phyloP scores from a whole-genome alignment of 2,797 vertebrate species.

The Sebastes minor region DNA sequence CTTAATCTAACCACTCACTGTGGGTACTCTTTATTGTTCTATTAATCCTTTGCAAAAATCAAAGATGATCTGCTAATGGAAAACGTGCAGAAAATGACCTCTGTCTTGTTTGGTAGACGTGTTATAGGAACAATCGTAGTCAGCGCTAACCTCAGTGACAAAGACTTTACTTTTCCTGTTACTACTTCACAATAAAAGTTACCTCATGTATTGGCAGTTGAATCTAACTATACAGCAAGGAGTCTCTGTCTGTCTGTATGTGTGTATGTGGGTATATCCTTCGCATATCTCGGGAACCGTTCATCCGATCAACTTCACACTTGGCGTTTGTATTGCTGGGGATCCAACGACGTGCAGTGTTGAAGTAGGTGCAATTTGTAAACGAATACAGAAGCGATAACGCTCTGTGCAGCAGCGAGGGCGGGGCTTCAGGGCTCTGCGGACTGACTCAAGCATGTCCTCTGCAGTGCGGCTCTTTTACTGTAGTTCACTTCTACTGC shows the following conservation, averaged over 20 bases:
- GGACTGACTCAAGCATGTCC: too few species aligned
- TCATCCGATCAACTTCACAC: too few species aligned
- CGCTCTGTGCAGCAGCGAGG: neutral
- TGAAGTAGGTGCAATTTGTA: too few species aligned
- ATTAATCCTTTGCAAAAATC: neutral
- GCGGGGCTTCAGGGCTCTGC: neutral
- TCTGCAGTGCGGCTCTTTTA: too few species aligned
- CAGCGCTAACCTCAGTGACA: neutral
- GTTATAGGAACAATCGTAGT: neutral
- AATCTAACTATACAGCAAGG: too few species aligned
- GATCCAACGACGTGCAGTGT: neutral
- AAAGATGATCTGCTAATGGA: neutral
- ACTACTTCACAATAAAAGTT: slow-evolving; percentile 2
- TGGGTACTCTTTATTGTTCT: neutral
- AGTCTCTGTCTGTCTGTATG: too few species aligned
- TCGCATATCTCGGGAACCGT: accelerated
- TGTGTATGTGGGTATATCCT: too few species aligned
- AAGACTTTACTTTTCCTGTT: neutral
- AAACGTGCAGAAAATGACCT: neutral
- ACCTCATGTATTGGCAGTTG: too few species aligned
- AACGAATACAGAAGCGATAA: too few species aligned
- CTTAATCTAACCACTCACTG: too few species aligned
- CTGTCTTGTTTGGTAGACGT: neutral
- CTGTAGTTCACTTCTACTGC: neutral
- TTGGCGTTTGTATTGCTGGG: too few species aligned